Evolutionary conservation across 2,797 vertebrate species (phyloP).

Genomic region (Lemur catta): DNA sequence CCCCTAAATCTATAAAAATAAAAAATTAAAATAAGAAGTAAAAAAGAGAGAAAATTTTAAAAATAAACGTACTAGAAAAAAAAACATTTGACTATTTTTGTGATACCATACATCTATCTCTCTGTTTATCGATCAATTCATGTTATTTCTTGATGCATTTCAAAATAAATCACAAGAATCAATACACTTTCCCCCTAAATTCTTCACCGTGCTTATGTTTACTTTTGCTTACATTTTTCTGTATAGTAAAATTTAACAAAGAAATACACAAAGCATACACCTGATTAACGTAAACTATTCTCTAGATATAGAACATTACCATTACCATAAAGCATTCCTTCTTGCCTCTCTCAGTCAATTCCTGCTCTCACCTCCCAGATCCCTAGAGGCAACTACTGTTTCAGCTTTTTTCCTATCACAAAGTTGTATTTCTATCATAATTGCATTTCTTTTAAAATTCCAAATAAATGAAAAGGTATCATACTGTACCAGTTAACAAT

Average conservation of each 20-base stretch:
- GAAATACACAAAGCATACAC: background rate
- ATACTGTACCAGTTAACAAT: background rate
- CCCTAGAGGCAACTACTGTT: background rate
- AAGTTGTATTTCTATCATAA: background rate
- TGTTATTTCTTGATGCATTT: background rate
- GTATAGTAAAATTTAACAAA: background rate
- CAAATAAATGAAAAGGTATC: background rate
- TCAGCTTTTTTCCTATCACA: background rate
- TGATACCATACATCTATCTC: background rate
- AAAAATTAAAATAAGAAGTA: too few relatives aligned
- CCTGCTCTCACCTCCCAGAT: background rate
- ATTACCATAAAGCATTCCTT: background rate
- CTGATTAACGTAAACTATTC: background rate
- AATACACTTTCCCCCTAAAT: background rate
- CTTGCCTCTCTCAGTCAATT: background rate
- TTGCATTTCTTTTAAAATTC: conserved; percentile 8
- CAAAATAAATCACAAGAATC: background rate
- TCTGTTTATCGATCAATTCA: background rate
- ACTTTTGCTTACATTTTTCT: background rate
- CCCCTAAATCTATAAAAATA: too few relatives aligned
- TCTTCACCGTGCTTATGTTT: background rate
- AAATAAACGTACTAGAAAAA: too few relatives aligned
- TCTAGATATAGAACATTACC: background rate
- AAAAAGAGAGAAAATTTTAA: too few relatives aligned
- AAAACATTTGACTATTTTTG: background rate